Evolutionary conservation across 1,140 invertebrate genomes (phyloP).

Genomic region (Araneus ventricosus): DNA sequence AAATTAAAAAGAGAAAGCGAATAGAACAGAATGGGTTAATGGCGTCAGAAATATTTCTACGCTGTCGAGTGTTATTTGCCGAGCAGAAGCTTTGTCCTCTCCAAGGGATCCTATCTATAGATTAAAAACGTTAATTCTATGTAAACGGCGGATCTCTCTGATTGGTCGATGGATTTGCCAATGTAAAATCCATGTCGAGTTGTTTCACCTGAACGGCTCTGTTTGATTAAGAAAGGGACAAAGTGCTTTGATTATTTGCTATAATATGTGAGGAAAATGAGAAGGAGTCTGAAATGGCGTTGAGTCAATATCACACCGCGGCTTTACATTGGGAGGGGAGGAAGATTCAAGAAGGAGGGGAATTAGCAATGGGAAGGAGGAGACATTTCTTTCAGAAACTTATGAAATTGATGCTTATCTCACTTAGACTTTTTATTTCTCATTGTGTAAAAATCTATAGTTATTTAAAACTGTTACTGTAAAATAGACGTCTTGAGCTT

Average conservation of each 20-base stretch:
- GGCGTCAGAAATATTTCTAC: conserved; percentile 59
- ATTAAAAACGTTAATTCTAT: conserved; percentile 72
- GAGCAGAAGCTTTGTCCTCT: conserved; percentile 39
- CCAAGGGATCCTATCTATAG: conserved; percentile 46
- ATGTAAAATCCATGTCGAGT: conserved; percentile 72
- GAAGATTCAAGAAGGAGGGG: neutral
- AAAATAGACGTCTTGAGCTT: no score
- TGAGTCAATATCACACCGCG: conserved; percentile 56
- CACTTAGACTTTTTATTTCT: no score
- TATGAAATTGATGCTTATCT: no score
- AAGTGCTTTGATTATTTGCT: conserved; percentile 73
- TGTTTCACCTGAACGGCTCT: conserved; percentile 66
- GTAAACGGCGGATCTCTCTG: conserved; percentile 60
- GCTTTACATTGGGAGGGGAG: neutral
- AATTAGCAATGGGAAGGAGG: conserved; percentile 5
- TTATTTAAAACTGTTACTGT: no score
- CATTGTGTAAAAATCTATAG: no score
- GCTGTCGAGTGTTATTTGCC: conserved; percentile 48
- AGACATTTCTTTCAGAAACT: neutral
- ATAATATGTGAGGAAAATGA: conserved; percentile 66
- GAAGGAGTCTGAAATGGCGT: conserved; percentile 51
- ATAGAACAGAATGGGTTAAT: conserved; percentile 56
- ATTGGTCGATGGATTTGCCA: conserved; percentile 38
- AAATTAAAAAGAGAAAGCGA: conserved; percentile 65
- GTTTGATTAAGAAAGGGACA: conserved; percentile 67